phyloP scores from a whole-genome alignment of 2,888 invertebrate species.

The Eledona agricola region DNA sequence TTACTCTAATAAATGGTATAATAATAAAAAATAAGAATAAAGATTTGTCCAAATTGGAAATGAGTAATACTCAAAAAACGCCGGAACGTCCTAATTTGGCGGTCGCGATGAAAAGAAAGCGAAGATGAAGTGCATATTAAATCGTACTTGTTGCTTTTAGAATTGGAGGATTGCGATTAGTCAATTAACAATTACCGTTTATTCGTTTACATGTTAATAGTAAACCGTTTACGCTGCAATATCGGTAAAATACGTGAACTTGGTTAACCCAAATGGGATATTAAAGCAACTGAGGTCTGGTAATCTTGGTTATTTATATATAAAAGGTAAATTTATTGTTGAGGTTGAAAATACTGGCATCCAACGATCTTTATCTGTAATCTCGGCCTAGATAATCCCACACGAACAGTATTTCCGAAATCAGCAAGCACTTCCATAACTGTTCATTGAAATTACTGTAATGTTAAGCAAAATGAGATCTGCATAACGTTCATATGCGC shows the following conservation, averaged over 20 bases:
- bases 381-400: constrained; percentile 6
- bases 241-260: constrained; percentile 21
- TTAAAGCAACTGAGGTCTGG: neutral
- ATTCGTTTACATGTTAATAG: constrained; percentile 22
- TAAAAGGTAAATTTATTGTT: constrained; percentile 10
- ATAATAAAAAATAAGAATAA: no score
- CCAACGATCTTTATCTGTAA: constrained; percentile 8
- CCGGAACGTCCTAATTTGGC: no score
- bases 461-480: constrained; percentile 3
- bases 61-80: no score
- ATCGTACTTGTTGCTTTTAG: constrained; percentile 1
- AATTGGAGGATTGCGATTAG: constrained; percentile 7
- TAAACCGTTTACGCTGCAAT: constrained; percentile 21
- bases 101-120: no score
- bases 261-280: constrained; percentile 7
- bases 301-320: constrained; percentile 6
- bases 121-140: no score
- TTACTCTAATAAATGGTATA: no score
- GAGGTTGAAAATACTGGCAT: constrained; percentile 7
- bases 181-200: constrained; percentile 20
- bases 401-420: constrained; percentile 9
- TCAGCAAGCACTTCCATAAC: constrained; percentile 12
- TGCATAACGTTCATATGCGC: neutral
- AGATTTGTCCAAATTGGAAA: neutral
- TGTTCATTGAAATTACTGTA: constrained; percentile 1